Conservation (phyloP, 2,888 invertebrate genomes). For the Callimorpha dominula region DNA sequence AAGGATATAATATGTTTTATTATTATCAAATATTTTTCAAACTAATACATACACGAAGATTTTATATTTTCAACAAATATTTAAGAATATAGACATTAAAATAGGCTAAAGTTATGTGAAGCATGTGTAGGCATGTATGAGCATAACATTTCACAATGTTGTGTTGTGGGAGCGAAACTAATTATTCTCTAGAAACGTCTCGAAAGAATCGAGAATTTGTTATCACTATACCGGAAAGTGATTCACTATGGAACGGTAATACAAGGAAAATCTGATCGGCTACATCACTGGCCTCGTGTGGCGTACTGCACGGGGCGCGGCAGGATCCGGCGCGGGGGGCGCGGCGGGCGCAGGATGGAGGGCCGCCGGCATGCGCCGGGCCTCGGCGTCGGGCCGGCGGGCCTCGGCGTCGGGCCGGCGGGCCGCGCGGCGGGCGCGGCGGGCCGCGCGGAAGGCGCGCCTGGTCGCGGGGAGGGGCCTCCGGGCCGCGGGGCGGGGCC, state of each 20-base stretch:
- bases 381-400: constrained; percentile 29
- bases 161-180: background rate
- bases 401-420: constrained; percentile 57
- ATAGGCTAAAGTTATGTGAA: background rate
- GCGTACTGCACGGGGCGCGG: constrained; percentile 11
- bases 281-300: constrained; percentile 3
- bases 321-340: constrained; percentile 7
- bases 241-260: background rate
- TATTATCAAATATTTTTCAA: no score
- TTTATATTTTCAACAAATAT: background rate
- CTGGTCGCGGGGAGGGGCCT: constrained; percentile 2
- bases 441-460: constrained; percentile 30
- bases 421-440: constrained; percentile 23
- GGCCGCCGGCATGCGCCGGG: constrained; percentile 24
- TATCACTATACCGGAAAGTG: background rate
- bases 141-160: no score
- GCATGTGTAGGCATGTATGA: background rate
- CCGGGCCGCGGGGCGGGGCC: constrained; percentile 37
- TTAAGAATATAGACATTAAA: constrained; percentile 4
- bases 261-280: constrained; percentile 9
- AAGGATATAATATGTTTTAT: no score
- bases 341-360: constrained; percentile 7
- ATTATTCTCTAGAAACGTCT: no score
- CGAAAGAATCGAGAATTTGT: no score
- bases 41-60: no score